Conservation (phyloP, 2,113 vertebrate genomes). For the Mirza zaza region DNA sequence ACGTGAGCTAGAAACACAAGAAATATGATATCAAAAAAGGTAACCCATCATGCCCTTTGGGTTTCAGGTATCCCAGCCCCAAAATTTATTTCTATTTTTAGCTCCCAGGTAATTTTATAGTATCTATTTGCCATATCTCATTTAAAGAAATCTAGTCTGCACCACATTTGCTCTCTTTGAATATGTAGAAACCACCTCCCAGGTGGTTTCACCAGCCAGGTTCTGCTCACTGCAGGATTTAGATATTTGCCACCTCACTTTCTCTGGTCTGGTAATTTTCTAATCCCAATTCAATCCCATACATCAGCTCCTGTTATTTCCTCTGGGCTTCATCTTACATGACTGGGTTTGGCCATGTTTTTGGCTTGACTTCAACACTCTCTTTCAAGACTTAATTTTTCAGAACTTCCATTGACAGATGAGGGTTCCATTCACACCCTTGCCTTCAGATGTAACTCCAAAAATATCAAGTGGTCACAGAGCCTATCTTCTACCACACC, state of each 20-base stretch:
- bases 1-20: background rate
- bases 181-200: background rate
- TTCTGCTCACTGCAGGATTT: background rate
- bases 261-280: background rate
- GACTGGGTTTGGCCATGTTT: background rate
- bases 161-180: background rate
- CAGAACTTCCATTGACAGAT: background rate
- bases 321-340: background rate
- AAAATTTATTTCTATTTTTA: constrained; percentile 3
- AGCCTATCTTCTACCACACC: background rate
- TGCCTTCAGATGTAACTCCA: background rate
- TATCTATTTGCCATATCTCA: background rate
- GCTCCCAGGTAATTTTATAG: background rate
- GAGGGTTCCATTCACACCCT: background rate
- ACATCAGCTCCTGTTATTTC: background rate
- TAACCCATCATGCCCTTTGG: background rate
- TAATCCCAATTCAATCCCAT: background rate
- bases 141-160: background rate
- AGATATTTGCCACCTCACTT: background rate
- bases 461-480: background rate
- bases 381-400: background rate
- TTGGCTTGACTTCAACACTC: background rate
- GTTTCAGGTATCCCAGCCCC: background rate
- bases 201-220: background rate
- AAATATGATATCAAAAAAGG: background rate